Evolutionary conservation across 2,797 vertebrate species (phyloP).

Genomic region (Manis javanica): DNA sequence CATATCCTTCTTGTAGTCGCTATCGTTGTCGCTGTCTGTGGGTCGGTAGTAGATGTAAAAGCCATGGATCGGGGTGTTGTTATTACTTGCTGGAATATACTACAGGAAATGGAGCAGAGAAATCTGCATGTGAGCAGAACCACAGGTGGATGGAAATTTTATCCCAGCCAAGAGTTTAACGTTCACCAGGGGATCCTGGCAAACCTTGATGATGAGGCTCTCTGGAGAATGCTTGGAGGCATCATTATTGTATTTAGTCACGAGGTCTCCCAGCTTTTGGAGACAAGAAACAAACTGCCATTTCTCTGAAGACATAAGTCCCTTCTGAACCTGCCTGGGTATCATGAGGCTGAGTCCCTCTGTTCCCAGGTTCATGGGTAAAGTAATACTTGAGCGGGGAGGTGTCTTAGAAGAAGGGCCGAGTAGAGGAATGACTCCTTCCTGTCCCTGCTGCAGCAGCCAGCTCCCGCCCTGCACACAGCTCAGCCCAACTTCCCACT

Average conservation of each 20-base stretch:
- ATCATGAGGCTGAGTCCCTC: not conserved
- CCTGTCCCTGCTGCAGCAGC: not conserved
- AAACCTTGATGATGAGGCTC: not conserved
- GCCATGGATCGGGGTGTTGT: constrained; percentile 98
- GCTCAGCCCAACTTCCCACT: fast-evolving
- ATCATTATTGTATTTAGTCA: not conserved
- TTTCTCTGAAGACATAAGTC: not conserved
- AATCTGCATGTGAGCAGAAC: not conserved
- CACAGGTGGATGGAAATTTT: not conserved
- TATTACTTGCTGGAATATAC: constrained; percentile 95
- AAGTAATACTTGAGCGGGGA: not conserved
- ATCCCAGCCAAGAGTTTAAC: not conserved
- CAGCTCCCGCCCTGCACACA: not conserved
- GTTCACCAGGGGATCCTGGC: not conserved
- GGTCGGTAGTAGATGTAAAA: constrained; percentile 99
- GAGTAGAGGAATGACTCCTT: not conserved
- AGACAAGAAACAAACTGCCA: not conserved
- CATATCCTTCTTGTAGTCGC: constrained; percentile 97
- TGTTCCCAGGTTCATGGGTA: not conserved
- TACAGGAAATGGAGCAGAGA: constrained; percentile 78
- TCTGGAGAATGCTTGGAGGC: not conserved
- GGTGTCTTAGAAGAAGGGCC: not conserved
- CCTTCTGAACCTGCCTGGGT: not conserved
- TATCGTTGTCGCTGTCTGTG: constrained; percentile 99
- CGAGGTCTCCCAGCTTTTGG: not conserved